These are phyloP conservation scores for Chaunax sp. DNA, from an alignment of 2,797 vertebrate species.

Conservation along the genomic window DNA sequence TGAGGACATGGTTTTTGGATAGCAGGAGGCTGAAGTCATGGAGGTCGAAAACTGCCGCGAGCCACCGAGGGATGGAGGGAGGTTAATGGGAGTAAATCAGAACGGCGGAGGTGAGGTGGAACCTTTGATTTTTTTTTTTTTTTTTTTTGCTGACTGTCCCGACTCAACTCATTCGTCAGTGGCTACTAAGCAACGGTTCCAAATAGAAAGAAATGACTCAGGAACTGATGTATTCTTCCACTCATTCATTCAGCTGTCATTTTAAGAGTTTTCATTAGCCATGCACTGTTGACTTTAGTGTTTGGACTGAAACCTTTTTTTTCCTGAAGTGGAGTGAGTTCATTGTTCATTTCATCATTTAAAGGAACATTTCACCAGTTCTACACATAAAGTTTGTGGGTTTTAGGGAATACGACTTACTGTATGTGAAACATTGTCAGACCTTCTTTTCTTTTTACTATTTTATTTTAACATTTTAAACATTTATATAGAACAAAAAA, in stretches of 20 bases:
- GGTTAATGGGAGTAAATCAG: slow-evolving; percentile 66
- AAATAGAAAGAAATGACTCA: slow-evolving; percentile 34
- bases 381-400: too few species aligned
- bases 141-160: slow-evolving; percentile 46
- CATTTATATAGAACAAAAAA: too few species aligned
- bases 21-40: slow-evolving; percentile 35
- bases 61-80: slow-evolving; percentile 30
- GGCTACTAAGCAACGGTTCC: slow-evolving; percentile 28
- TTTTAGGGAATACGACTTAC: too few species aligned
- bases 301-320: background rate
- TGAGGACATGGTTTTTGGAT: slow-evolving; percentile 53
- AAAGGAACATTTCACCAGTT: too few species aligned
- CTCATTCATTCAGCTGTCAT: slow-evolving; percentile 1
- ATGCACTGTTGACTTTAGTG: background rate
- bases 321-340: background rate
- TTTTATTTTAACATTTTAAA: too few species aligned
- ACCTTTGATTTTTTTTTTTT: slow-evolving; percentile 40
- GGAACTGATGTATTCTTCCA: slow-evolving; percentile 15
- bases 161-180: slow-evolving; percentile 60
- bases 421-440: too few species aligned
- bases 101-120: slow-evolving; percentile 44
- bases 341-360: too few species aligned
- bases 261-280: slow-evolving; percentile 27
- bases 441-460: too few species aligned
- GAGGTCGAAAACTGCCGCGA: slow-evolving; percentile 49